Percentiles rank a stretch among this genome's conserved stretches.
Evolutionary conservation across 2,797 vertebrate species (phyloP).

Genomic region (Phataginus tricuspis): DNA sequence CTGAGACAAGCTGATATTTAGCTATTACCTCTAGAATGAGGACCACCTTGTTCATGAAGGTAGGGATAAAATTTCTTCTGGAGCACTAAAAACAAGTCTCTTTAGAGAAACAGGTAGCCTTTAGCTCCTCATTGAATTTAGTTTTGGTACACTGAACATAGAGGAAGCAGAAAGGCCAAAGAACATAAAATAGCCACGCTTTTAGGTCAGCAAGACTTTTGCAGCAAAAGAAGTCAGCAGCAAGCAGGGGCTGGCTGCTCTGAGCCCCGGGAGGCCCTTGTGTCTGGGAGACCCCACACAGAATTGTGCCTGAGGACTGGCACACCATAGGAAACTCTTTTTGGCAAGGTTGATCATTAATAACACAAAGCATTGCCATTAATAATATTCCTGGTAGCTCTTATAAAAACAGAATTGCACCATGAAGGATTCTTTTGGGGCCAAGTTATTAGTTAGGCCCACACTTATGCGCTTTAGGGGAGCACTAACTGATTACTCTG

Average conservation of each 20-base stretch:
- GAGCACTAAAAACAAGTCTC: neutral
- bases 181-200: neutral
- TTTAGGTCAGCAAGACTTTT: neutral
- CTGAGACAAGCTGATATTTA: neutral
- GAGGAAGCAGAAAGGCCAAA: slow-evolving; percentile 22
- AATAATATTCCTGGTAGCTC: neutral
- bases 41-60: neutral
- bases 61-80: neutral
- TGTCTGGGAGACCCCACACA: neutral
- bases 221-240: neutral
- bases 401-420: slow-evolving; percentile 9
- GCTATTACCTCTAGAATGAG: neutral
- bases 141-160: neutral
- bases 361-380: slow-evolving; percentile 36
- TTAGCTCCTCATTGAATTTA: neutral
- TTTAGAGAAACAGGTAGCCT: neutral
- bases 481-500: neutral
- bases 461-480: neutral
- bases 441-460: neutral
- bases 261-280: neutral
- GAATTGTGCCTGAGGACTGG: neutral
- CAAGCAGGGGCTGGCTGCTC: neutral
- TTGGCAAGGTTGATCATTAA: slow-evolving; percentile 14
- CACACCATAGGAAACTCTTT: neutral
- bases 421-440: neutral